phyloP scores from a whole-genome alignment of 2,888 invertebrate species.

The Stegana nigrithorax region DNA sequence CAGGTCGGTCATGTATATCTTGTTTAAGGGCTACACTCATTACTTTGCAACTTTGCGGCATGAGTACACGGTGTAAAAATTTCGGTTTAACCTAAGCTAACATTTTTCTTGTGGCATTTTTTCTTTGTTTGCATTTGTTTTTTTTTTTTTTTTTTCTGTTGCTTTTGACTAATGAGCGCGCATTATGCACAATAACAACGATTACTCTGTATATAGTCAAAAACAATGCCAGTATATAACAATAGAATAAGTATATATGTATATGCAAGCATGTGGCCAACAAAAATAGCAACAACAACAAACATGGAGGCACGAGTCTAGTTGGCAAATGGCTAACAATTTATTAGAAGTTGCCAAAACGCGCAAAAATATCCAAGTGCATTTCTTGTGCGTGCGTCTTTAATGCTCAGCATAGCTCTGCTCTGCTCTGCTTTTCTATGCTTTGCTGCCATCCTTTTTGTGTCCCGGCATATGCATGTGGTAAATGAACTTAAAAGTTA shows the following conservation, averaged over 20 bases:
- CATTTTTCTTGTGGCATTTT: no score
- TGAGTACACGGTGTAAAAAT: no score
- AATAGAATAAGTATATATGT: no score
- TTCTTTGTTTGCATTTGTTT: no score
- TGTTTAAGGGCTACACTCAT: no score
- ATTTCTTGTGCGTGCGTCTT: neutral
- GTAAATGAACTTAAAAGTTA: neutral
- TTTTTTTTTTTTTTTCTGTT: no score
- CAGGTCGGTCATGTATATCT: no score
- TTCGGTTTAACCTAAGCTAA: no score
- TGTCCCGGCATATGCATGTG: neutral
- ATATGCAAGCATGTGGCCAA: no score
- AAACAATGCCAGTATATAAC: no score
- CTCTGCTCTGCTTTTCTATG: neutral
- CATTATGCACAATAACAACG: neutral
- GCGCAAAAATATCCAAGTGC: neutral
- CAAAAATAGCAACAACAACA: neutral
- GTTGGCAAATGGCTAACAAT: constrained; percentile 8
- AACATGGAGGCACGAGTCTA: neutral
- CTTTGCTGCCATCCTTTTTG: neutral
- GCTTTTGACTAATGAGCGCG: constrained; percentile 9
- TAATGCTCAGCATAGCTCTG: neutral
- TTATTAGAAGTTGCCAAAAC: neutral
- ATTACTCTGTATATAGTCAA: no score
- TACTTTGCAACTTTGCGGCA: no score